Conservation (phyloP, 2,113 vertebrate species). For the Sigmodon hispidus region DNA sequence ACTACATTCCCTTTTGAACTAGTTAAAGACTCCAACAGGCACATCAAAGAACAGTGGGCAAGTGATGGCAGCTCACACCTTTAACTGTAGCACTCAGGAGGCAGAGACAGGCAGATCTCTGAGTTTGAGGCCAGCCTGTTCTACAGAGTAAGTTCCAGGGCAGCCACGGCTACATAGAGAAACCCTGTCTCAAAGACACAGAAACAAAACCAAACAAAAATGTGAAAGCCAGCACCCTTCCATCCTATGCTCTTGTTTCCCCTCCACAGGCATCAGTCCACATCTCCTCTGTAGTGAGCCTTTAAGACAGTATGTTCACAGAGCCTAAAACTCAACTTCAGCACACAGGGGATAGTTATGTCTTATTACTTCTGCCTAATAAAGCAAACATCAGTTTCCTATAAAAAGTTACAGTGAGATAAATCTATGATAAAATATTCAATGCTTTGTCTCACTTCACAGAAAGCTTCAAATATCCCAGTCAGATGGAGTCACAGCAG, state of each 20-base stretch:
- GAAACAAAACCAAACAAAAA: background rate
- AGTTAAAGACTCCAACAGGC: background rate
- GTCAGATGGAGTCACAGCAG: constrained; percentile 64
- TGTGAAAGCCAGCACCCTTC: background rate
- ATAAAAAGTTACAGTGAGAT: constrained; percentile 71
- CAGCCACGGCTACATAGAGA: background rate
- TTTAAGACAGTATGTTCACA: background rate
- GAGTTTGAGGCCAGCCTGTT: background rate
- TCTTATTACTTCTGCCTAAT: constrained; percentile 15
- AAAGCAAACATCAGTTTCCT: constrained; percentile 64
- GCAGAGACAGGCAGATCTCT: background rate
- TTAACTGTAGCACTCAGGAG: background rate
- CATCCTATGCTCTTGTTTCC: background rate
- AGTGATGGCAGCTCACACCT: background rate
- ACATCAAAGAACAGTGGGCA: background rate
- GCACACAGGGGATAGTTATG: background rate
- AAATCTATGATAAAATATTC: constrained; percentile 61
- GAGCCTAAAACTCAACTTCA: background rate
- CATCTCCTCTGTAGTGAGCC: background rate
- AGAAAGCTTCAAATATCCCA: constrained; percentile 63
- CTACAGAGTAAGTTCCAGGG: background rate
- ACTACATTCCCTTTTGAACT: background rate
- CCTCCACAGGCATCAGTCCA: fast-evolving
- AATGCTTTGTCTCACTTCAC: constrained; percentile 66
- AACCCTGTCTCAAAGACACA: background rate